Base-by-base conservation (phyloP, 2,888 invertebrate species). In the Neoscelio sp. region DNA sequence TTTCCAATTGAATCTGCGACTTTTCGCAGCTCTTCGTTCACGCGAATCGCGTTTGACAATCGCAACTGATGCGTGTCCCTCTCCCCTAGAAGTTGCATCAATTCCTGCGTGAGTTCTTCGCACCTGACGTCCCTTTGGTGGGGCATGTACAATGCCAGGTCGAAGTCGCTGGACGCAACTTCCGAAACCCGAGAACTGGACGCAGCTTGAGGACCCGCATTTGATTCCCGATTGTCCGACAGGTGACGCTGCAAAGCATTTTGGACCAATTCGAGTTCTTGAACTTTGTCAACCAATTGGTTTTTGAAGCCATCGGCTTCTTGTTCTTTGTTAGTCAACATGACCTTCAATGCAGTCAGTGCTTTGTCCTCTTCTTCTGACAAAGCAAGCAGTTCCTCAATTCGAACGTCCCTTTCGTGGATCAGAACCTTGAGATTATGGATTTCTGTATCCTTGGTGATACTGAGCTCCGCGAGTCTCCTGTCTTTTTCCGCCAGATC, bases 71-170 rank as follows among this genome's bases (percentile, higher is more conserved):
- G 90, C 0, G 95, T 95, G 86, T 97, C 97, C 60, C 97, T 92
- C 89, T 97, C 97, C 89, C 97, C 96, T 46, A 97, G 90, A 44
- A 97, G 91, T 86, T 92, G 95, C 81, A 95, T 95, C 56, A 97
- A 91, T 88, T 97, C 97, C 85, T 95, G 92, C 0, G 96, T 96
- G 73, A 97, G 92, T 89, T 97, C 97, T 86, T 97, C 97, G 88
- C 96, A 96, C 0, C 96, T 93, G 71, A 97, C 95, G 83, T 97
- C 97, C 80, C 96, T 92, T 86, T 96, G 96, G 88, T 97, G 97
- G 56, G 97, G 91, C 94, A 96, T 95, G 86, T 96, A 96, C 38
- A 96, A 89, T 0, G 96, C 96, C 56, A 96, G 91, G 86, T 97
- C 96, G 58, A 96, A 90, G 89, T 96, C 96, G 54, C 84, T 87